Percentiles rank a stretch among this genome's conserved stretches.
phyloP scores from a whole-genome alignment of 2,113 vertebrate genomes.

The Rhea pennata region DNA sequence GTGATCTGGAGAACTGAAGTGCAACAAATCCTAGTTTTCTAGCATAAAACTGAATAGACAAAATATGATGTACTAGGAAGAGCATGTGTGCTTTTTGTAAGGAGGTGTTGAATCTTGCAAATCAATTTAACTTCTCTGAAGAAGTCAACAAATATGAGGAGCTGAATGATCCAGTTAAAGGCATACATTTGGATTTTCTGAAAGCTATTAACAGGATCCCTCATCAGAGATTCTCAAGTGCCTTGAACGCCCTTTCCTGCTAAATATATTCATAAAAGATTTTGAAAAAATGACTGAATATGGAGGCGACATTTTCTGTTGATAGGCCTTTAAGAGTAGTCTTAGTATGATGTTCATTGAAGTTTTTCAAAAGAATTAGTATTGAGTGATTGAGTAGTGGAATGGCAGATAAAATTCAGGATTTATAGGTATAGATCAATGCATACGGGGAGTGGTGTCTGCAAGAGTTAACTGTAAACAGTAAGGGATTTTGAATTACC shows the following conservation, averaged over 20 bases:
- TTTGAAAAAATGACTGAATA: background rate
- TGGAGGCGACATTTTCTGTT: background rate
- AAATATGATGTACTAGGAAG: background rate
- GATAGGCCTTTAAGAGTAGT: background rate
- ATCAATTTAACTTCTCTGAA: background rate
- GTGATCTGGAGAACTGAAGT: background rate
- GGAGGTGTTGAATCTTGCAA: background rate
- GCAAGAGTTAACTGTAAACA: background rate
- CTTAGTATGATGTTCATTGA: background rate
- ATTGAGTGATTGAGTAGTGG: background rate
- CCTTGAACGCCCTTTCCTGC: background rate
- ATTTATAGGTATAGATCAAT: background rate
- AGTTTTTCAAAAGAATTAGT: background rate
- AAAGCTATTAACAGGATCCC: background rate
- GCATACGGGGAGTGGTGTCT: background rate
- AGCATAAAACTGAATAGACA: background rate
- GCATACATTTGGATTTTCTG: background rate
- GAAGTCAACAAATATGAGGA: background rate
- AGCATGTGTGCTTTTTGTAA: background rate
- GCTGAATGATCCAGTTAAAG: background rate
- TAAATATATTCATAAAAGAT: background rate
- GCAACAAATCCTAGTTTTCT: background rate
- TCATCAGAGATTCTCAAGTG: background rate
- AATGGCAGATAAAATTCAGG: background rate
- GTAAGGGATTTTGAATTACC: background rate